Percentiles rank a stretch among this genome's conserved stretches.
These are phyloP conservation scores for Chrysochloris asiatica DNA, from an alignment of 2,113 vertebrate species.

Conservation along the genomic window DNA sequence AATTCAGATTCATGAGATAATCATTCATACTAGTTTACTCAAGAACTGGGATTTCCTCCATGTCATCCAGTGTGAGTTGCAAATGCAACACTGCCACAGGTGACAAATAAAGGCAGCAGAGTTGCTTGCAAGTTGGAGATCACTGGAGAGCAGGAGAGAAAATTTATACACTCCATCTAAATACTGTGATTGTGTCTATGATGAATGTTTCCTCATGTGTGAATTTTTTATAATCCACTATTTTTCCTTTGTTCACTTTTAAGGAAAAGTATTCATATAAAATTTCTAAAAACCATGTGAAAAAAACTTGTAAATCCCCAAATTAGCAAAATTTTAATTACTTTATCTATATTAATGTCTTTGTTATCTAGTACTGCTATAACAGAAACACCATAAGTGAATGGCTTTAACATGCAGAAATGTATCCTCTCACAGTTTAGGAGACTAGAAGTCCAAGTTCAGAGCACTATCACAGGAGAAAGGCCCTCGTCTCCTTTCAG, in stretches of 20 bases:
- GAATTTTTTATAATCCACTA: neutral
- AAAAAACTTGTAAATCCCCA: neutral
- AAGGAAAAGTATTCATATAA: constrained; percentile 24
- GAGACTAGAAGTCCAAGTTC: no score
- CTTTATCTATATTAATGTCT: no score
- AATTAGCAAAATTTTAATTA: no score
- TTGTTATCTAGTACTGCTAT: no score
- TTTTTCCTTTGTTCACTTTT: constrained; percentile 6
- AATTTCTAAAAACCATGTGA: neutral
- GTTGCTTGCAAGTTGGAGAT: neutral
- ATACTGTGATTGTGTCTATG: neutral
- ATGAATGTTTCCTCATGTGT: neutral
- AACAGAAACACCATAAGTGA: no score
- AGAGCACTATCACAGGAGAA: no score
- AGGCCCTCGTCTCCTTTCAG: no score
- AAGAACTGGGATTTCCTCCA: neutral
- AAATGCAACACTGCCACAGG: neutral
- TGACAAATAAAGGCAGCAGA: neutral
- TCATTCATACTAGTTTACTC: neutral
- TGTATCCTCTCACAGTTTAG: no score
- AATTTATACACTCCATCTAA: neutral
- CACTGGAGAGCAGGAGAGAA: neutral
- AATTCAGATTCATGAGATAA: neutral
- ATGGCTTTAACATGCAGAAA: no score
- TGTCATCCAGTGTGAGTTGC: neutral